A percentile compares a stretch with the other conserved stretches of the same genome.
Evolutionary conservation across 1,140 invertebrate species (phyloP).

Genomic region (Linepithema humile): DNA sequence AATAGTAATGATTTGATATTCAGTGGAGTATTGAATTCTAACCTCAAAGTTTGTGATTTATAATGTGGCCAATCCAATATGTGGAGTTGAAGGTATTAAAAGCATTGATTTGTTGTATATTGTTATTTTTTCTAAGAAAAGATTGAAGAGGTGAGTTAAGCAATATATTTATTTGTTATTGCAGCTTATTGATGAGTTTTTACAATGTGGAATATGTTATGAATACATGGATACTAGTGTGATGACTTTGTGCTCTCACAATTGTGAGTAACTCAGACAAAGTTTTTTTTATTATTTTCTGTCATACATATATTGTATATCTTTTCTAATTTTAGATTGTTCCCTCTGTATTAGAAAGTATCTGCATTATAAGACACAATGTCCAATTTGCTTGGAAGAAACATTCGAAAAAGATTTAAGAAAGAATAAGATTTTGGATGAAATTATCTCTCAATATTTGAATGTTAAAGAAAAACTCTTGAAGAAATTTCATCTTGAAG

Average conservation of each 20-base stretch:
- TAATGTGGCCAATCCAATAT: constrained; percentile 60
- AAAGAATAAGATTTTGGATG: constrained; percentile 84
- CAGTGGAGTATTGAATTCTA: background rate
- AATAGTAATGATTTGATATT: background rate
- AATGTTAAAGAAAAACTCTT: constrained; percentile 63
- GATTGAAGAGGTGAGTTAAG: background rate
- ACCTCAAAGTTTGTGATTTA: constrained; percentile 3
- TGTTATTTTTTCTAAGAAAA: background rate
- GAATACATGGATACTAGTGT: constrained; percentile 83
- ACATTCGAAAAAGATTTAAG: constrained; percentile 84
- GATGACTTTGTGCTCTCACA: constrained; percentile 83
- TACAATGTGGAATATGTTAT: constrained; percentile 83
- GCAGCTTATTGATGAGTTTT: constrained; percentile 80
- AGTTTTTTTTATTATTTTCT: background rate
- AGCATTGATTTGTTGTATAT: background rate
- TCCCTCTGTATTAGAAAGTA: constrained; percentile 86
- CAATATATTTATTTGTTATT: constrained; percentile 56
- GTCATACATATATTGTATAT: constrained; percentile 14
- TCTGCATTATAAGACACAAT: constrained; percentile 85
- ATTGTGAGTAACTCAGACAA: constrained; percentile 78
- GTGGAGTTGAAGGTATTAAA: constrained; percentile 59
- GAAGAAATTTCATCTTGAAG: background rate
- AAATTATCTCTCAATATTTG: constrained; percentile 78
- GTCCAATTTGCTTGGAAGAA: constrained; percentile 85
- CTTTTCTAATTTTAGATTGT: constrained; percentile 83